Base-by-base conservation (phyloP, 2,113 vertebrate genomes). In the Zeus faber region DNA sequence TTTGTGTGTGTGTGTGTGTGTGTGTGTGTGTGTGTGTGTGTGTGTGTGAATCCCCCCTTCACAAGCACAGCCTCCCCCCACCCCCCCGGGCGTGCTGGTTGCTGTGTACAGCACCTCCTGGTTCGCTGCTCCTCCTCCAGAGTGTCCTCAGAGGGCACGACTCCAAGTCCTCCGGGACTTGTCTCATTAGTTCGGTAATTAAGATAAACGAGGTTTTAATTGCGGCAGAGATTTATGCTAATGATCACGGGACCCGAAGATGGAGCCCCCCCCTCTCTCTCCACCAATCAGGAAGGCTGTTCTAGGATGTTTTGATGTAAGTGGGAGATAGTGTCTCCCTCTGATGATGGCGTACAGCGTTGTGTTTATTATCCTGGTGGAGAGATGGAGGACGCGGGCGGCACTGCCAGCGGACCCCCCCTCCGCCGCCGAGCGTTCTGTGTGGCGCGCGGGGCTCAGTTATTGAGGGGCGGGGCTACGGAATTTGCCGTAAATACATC, bases 201-300 rank as follows among this genome's bases (percentile, higher is more conserved):
- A 89, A 90, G 88, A 91, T 90, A 89, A 91, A 91, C 72, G 73
- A 77, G 77, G 61, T 85, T 89, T 89, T 91, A 91, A 91, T 91
- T 90, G 88, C 88, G 66, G 70, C 72, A 76, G 80, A 79, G 85
- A 89, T 88, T 81, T 81, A 82, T 83, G 76, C 79, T 86, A 87
- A 91, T 86, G 83, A 87, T 84, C 76, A 79, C 76, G 76, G 78
- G 83, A 85, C 67, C 78, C 40, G 51, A 85, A n/a, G 79, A 80
- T 76, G 79, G 79, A 74, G 77, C 80, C 80, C 77, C 87, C 66
- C 69, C 66, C 70, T 77, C 54, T 74, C 47, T 61, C 73, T 68
- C 62, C 62, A 62, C 72, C 79, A 79, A 82, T 85, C 76, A 56
- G 43, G 70, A 58, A 55, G 39, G 57, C 37, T 35, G 59, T 79